These are phyloP conservation scores for Pipistrellus nathusii DNA, from an alignment of 2,797 vertebrate genomes.

Conservation along the genomic window DNA sequence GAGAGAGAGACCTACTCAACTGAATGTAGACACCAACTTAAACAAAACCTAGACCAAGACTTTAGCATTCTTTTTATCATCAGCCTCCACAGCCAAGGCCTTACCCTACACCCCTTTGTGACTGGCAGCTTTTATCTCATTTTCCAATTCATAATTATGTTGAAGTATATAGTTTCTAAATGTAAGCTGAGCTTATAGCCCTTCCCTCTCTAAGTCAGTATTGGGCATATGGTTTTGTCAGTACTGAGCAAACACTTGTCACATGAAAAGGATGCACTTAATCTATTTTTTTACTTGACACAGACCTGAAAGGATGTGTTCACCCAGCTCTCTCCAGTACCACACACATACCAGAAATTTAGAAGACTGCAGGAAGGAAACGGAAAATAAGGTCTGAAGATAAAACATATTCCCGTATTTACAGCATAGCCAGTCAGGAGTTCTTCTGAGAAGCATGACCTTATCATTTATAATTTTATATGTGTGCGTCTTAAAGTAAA, in stretches of 20 bases:
- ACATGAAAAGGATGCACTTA: constrained; percentile 2
- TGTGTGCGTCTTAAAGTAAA: constrained; percentile 8
- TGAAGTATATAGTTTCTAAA: background rate
- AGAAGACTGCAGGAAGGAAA: background rate
- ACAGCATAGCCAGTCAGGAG: background rate
- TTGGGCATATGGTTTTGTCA: background rate
- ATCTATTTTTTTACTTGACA: constrained; percentile 41
- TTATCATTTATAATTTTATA: background rate
- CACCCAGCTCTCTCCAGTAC: background rate
- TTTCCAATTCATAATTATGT: background rate
- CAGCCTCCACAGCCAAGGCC: background rate
- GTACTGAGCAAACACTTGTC: background rate
- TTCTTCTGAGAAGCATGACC: background rate
- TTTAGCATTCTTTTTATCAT: background rate
- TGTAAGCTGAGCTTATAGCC: background rate
- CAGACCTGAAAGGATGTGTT: background rate
- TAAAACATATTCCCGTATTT: background rate
- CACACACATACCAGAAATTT: background rate
- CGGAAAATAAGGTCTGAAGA: background rate
- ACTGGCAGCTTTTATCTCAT: background rate
- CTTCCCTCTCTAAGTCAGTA: background rate
- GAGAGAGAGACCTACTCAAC: background rate
- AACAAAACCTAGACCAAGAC: background rate
- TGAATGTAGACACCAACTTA: background rate
- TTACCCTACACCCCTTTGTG: background rate